Percentiles rank a stretch among this genome's conserved stretches.
Evolutionary conservation across 2,113 vertebrate species (phyloP).

Genomic region (Leptobrachium ailaonicum): DNA sequence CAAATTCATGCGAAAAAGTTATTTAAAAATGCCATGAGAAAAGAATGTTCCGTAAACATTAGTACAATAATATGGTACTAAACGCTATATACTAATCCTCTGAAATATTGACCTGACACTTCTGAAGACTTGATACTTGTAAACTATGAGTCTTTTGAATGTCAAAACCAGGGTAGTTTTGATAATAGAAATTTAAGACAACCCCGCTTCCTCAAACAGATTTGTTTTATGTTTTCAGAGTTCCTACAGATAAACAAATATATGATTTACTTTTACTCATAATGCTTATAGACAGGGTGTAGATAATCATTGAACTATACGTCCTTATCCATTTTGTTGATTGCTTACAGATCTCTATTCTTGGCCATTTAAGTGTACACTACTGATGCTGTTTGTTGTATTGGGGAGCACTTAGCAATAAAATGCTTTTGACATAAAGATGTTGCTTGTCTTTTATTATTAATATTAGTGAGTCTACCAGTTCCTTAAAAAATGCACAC

Average conservation of each 20-base stretch:
- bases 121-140: constrained; percentile 70
- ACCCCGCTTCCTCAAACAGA: constrained; percentile 74
- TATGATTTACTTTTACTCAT: constrained; percentile 7
- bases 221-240: constrained; percentile 53
- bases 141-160: constrained; percentile 64
- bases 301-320: constrained; percentile 57
- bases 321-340: constrained; percentile 56
- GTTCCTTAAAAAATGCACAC: no score
- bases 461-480: background rate
- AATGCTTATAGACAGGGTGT: constrained; percentile 52
- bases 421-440: constrained; percentile 60
- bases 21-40: background rate
- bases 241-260: constrained; percentile 46
- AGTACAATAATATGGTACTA: background rate
- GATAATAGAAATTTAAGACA: constrained; percentile 63
- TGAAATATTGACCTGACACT: constrained; percentile 58
- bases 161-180: constrained; percentile 52
- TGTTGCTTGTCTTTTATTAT: background rate
- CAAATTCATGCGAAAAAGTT: background rate
- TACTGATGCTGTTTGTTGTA: constrained; percentile 90
- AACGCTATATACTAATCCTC: constrained; percentile 17
- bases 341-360: constrained; percentile 67
- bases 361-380: constrained; percentile 77
- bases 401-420: constrained; percentile 88
- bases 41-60: background rate